Base-by-base conservation (phyloP, 2,797 vertebrate genomes). In the Poecilia gillii region DNA sequence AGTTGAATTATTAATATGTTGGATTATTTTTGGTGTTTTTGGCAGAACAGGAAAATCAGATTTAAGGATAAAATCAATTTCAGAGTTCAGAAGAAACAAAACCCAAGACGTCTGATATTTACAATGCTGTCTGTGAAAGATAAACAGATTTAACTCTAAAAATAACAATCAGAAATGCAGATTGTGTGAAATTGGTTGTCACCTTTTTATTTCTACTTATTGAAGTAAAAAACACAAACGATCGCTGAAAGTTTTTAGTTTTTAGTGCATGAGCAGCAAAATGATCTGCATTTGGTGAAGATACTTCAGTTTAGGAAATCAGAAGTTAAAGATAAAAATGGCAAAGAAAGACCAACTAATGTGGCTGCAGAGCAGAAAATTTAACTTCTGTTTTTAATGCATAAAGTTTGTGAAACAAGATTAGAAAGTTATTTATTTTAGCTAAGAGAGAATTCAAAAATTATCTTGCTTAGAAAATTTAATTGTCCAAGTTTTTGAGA, bases 131-230 rank as follows among this genome's bases (percentile, higher is more conserved):
- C 31, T 31, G 16, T 41, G 4, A 20, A 41, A 51, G 46, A 49
- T 20, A 6, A 55, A 55, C 7, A 31, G 18, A 33, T 33, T 71
- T 71, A 71, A 43, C 49, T 31, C n/a, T 45, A 18, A 53, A 53
- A 46, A 41, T 39, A 41, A 8, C 11, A 47, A 47, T 8, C 47
- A 49, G 45, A 78, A 39, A 28, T 18, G 43, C 55, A 47, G 31
- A 45, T 25, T 72, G 25, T 33, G 62, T 76, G 33, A 70, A 70
- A 70, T 20, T 70, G 47, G 14, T n/a, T 76, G 7, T 64, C 23
- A 43, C 13, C 23, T n/a, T 59, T 59, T 62, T 39, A 62, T 75
- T 75, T 33, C 41, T n/a, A 20, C 59, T 59, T 33, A n/a, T 39
- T 74, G 14, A 53, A n/a, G 23, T 57, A 1, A n/a, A 74, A n/a